These are phyloP conservation scores for Manis crassicaudata DNA, from an alignment of 2,797 vertebrate species.

Conservation along the genomic window DNA sequence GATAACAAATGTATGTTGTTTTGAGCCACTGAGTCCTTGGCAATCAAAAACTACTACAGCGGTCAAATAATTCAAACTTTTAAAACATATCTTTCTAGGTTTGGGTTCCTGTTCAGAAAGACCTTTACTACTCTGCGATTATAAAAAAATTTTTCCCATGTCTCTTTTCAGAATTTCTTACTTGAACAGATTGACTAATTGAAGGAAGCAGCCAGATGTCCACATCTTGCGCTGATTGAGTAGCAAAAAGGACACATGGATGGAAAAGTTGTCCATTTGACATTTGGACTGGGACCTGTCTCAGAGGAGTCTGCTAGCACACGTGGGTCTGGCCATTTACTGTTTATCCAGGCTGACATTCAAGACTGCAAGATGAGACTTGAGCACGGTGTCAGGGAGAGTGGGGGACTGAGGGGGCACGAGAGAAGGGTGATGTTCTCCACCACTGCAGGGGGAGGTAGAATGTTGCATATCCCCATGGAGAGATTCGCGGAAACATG, in stretches of 20 bases:
- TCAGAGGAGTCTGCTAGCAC: background rate
- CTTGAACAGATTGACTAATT: background rate
- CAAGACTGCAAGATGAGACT: background rate
- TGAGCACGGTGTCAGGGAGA: background rate
- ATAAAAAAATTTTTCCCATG: background rate
- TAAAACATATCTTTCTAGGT: background rate
- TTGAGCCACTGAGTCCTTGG: background rate
- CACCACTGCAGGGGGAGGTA: background rate
- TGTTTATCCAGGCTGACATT: background rate
- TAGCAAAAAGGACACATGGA: background rate
- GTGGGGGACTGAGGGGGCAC: background rate
- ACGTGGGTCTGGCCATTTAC: background rate
- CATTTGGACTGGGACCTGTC: background rate
- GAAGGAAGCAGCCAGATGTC: background rate
- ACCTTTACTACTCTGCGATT: background rate
- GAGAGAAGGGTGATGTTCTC: background rate
- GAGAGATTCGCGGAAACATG: background rate
- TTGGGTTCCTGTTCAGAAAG: background rate
- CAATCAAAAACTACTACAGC: background rate
- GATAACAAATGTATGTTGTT: background rate
- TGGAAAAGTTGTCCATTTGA: background rate
- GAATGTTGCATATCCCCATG: background rate
- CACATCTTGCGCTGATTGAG: background rate
- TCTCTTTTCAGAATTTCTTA: background rate
- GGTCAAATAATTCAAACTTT: background rate